Conservation (phyloP, 2,888 invertebrate genomes). For the Eristalis arbustorum region DNA sequence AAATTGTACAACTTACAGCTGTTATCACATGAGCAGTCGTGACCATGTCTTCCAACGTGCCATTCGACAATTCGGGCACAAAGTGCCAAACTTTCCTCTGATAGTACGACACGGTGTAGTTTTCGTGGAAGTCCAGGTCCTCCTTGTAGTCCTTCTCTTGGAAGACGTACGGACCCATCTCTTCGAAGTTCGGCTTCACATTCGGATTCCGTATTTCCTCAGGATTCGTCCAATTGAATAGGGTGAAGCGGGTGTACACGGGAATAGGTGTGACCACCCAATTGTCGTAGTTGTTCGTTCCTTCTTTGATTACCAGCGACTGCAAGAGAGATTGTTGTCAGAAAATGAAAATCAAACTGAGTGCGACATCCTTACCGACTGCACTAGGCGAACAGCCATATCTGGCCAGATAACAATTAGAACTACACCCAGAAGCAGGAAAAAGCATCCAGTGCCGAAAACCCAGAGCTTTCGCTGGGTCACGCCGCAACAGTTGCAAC, state of each 20-base stretch:
- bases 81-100: slow-evolving; percentile 89
- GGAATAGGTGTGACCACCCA: slow-evolving; percentile 93
- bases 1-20: slow-evolving; percentile 82
- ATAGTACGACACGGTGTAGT: slow-evolving; percentile 88
- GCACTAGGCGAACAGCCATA: slow-evolving; percentile 73
- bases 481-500: slow-evolving; percentile 77
- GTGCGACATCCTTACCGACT: slow-evolving; percentile 74
- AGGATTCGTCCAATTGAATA: slow-evolving; percentile 91
- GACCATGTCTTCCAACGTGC: slow-evolving; percentile 85
- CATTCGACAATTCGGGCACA: slow-evolving; percentile 85
- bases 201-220: slow-evolving; percentile 82
- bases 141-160: slow-evolving; percentile 77
- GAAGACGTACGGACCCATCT: slow-evolving; percentile 85
- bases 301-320: slow-evolving; percentile 84
- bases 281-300: slow-evolving; percentile 85
- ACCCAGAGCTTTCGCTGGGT: slow-evolving; percentile 78
- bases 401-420: slow-evolving; percentile 76
- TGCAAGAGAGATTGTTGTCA: slow-evolving; percentile 74
- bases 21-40: slow-evolving; percentile 89
- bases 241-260: slow-evolving; percentile 87
- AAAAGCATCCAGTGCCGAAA: slow-evolving; percentile 77
- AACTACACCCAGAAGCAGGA: slow-evolving; percentile 74
- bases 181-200: slow-evolving; percentile 83
- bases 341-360: not conserved
- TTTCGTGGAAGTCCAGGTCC: slow-evolving; percentile 85